Base-by-base conservation (phyloP, 2,888 invertebrate genomes). In the Calameuta idolon region DNA sequence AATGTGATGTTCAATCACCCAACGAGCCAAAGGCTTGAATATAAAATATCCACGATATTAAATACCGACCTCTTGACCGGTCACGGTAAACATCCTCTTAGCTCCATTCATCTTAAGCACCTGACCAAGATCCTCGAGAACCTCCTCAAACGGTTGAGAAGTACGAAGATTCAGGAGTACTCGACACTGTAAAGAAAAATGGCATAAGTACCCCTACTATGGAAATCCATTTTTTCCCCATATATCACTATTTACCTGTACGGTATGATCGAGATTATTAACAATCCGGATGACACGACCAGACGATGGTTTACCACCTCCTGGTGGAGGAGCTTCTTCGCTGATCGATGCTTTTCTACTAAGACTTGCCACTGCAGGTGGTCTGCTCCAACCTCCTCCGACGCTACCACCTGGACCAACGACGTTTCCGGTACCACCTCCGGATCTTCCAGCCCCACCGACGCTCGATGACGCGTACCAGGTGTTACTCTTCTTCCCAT, bases 101-200 rank as follows among this genome's bases (percentile, higher is more conserved):
- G 97, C 97, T 80, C 97, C 96, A 88, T 95, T 97, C 95, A 97
- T 97, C 93, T 97, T 97, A 82, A 98, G 93, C 74, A 98, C 97
- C 93, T 97, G 97, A 74, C 98, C 98, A 88, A 98, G 94, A 92
- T 98, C 98, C 91, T 96, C 96, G 79, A 98, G 93, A 55, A 98
- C 97, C 90, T 98, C 98, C 92, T 98, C 98, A 90, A 98, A 98
- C 0, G 97, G 97, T 89, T 98, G 98, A 40, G 97, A 96, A 31
- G 98, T 98, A 82, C 97, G 95, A 86, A 98, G 94, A 91, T 98
- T 98, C 81, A 98, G 93, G 84, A 98, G 93, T 75, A 98, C 97
- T 81, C 97, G 96, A 91, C 97, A 97, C 96, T 97, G 93, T 12
- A 90, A 89, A 79, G 75, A 77, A 74, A 79, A 68, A n/a, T 69